phyloP scores from a whole-genome alignment of 1,140 invertebrate species.

The Palaemon carinicauda region DNA sequence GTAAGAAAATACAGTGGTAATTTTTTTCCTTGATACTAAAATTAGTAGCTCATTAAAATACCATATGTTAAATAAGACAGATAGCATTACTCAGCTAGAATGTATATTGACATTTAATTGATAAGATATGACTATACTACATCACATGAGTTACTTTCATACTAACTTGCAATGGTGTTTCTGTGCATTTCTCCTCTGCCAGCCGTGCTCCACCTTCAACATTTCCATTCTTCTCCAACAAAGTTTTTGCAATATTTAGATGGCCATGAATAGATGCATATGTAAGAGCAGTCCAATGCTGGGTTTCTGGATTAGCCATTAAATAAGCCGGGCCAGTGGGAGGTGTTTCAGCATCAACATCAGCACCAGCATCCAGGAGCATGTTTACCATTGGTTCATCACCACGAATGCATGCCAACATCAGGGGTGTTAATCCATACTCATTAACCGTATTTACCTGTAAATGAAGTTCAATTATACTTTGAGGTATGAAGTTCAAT shows the following conservation, averaged over 20 bases:
- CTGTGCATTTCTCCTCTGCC: slow-evolving; percentile 83
- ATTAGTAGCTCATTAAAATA: no score
- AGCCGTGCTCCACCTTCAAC: slow-evolving; percentile 84
- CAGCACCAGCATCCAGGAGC: slow-evolving; percentile 80
- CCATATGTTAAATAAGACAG: no score
- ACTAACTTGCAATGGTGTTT: slow-evolving; percentile 82
- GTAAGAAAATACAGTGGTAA: neutral
- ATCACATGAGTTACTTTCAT: neutral
- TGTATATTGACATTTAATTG: no score
- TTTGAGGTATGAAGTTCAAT: neutral
- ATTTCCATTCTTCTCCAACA: slow-evolving; percentile 79
- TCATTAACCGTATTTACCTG: slow-evolving; percentile 78
- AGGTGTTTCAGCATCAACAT: slow-evolving; percentile 78
- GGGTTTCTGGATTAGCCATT: slow-evolving; percentile 74
- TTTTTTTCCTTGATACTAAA: neutral
- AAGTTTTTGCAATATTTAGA: slow-evolving; percentile 68
- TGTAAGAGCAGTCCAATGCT: slow-evolving; percentile 81
- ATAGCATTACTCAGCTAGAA: no score
- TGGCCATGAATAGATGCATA: slow-evolving; percentile 74
- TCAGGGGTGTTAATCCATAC: slow-evolving; percentile 80
- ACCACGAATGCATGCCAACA: slow-evolving; percentile 81
- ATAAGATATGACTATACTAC: no score
- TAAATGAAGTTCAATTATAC: neutral
- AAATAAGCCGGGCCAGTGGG: slow-evolving; percentile 62
- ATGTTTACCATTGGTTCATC: slow-evolving; percentile 77